Percentiles rank a stretch among this genome's conserved stretches.
Conservation (phyloP, 2,888 invertebrate genomes). For the Lamellibrachia columna region DNA sequence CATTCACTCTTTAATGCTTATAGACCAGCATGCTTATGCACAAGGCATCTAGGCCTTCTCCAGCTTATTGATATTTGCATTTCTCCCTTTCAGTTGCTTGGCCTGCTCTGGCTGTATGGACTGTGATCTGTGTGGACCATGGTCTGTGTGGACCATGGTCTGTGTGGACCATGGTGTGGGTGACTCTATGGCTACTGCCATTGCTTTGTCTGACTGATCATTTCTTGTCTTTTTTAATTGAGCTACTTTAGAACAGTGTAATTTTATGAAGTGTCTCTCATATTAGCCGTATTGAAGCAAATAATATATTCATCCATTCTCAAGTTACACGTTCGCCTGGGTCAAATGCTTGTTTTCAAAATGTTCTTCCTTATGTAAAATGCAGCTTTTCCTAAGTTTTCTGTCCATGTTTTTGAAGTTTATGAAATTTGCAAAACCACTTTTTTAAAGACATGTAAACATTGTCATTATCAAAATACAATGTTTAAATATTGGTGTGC, state of each 20-base stretch:
- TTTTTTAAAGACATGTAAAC: background rate
- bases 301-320: background rate
- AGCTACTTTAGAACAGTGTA: background rate
- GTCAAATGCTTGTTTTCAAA: background rate
- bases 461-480: background rate
- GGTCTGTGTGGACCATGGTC: too few relatives aligned
- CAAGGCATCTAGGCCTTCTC: too few relatives aligned
- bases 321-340: background rate
- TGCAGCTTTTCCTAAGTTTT: background rate
- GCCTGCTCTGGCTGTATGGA: too few relatives aligned
- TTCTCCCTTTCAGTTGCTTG: background rate
- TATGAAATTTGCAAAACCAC: background rate
- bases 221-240: background rate
- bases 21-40: background rate
- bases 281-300: background rate
- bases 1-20: background rate
- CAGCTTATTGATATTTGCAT: conserved; percentile 6
- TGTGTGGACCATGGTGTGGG: background rate
- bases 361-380: background rate
- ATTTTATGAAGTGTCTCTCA: background rate
- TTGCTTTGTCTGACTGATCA: background rate
- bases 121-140: too few relatives aligned
- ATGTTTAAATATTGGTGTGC: background rate
- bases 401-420: background rate
- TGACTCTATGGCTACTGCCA: background rate